Base-by-base conservation (phyloP, 2,113 vertebrate species). In the Poecile atricapillus region DNA sequence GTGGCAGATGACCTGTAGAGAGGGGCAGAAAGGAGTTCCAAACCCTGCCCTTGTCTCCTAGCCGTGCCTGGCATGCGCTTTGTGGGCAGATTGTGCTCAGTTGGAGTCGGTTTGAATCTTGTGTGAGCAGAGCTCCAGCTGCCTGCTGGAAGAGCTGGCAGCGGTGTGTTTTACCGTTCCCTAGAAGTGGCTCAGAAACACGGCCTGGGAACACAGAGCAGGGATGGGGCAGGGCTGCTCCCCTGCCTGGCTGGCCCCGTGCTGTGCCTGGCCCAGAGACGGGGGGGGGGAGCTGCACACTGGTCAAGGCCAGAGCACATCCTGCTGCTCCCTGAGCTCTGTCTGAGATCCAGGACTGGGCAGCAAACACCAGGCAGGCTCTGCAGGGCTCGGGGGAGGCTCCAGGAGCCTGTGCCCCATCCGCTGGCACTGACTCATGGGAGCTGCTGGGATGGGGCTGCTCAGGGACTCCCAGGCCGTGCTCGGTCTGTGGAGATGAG, bases 41-140 rank as follows among this genome's bases (percentile, higher is more conserved):
- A 64, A 31, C 49, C 46, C 85, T 83, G 44, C 41, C 44, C 62
- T 37, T 19, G 44, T 73, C 39, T 75, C 47, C 75, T 59, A 63
- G 59, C 56, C 1, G 0, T 1, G 1, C 27, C 24, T 59, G 56
- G 33, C 41, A 11, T 10, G 21, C 13, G 4, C 15, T 1, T 25
- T 25, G 35, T 1, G 5, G 46, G 49, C 65, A 35, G 43, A 9
- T 15, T 55, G 62, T 4, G 4, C 53, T 55, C 37, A 2, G 9
- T 78, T 56, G 28, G 64, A 49, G 35, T 53, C 62, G 31, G 21
- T 81, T 41, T 15, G 11, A 46, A 28, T 50, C 15, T 65, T 55
- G 31, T 81, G 56, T 7, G 46, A 80, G 76, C 41, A 23, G 46
- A 28, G 75, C 27, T 68, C 35, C 62, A 63, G 68, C 28, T 21